Percentiles rank a stretch among this genome's conserved stretches.
phyloP scores from a whole-genome alignment of 2,113 vertebrate species.

The Cyphomyrus plagiostoma region DNA sequence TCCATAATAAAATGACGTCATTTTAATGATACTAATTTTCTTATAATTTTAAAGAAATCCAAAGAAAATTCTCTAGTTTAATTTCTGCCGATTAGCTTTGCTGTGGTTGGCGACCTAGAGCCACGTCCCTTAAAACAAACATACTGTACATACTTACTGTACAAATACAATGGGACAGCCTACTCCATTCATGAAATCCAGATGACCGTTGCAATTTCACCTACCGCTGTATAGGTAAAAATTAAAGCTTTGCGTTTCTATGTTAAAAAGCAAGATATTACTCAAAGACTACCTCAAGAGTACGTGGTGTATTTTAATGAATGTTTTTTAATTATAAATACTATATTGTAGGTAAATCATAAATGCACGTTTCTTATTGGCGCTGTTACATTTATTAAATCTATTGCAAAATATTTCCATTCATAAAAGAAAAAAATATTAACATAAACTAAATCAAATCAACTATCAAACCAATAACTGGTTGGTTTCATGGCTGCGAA shows the following conservation, averaged over 20 bases:
- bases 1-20: neutral
- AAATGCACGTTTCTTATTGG: neutral
- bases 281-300: neutral
- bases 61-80: conserved; percentile 45
- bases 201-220: conserved; percentile 39
- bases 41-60: conserved; percentile 29
- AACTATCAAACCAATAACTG: neutral
- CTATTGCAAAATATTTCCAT: neutral
- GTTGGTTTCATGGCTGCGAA: neutral
- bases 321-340: neutral
- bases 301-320: neutral
- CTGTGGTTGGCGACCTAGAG: conserved; percentile 41
- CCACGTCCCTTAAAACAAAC: conserved; percentile 53
- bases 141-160: conserved; percentile 34
- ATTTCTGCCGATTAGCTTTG: conserved; percentile 55
- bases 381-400: neutral
- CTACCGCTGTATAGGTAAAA: neutral
- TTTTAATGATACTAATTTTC: neutral
- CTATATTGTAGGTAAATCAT: neutral
- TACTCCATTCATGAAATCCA: conserved; percentile 48
- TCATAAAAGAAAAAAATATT: neutral
- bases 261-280: neutral
- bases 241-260: neutral
- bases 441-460: neutral
- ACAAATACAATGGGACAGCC: conserved; percentile 48